Percentiles rank a stretch among this genome's conserved stretches.
Conservation (phyloP, 2,113 vertebrate species). For the Anhinga anhinga region DNA sequence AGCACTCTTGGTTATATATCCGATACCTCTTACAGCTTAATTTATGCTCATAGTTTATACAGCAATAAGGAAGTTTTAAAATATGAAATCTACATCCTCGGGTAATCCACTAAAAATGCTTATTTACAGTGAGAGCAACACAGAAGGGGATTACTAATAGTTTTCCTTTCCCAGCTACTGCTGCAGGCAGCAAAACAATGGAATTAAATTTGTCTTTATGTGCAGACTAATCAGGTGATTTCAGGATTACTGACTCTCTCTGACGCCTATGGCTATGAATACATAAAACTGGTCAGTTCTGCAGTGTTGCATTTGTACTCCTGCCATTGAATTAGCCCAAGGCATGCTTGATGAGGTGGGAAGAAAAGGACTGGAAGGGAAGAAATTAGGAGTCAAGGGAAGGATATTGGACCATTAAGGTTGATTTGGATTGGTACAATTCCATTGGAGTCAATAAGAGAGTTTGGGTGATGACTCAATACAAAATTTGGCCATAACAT, state of each 20-base stretch:
- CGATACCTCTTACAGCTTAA: not conserved
- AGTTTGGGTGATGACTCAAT: not conserved
- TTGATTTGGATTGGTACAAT: not conserved
- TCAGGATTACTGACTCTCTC: not conserved
- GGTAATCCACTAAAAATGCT: not conserved
- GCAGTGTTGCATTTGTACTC: not conserved
- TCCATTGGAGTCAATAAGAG: not conserved
- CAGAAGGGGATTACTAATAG: constrained; percentile 17
- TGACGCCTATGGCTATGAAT: not conserved
- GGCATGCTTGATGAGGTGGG: not conserved
- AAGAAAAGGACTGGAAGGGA: not conserved
- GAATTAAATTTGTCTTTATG: constrained; percentile 14
- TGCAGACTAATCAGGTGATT: not conserved
- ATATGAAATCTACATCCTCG: not conserved
- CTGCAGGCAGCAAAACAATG: constrained; percentile 32
- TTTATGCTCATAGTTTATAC: not conserved
- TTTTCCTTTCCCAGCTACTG: constrained; percentile 1
- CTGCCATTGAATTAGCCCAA: not conserved
- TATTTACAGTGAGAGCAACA: constrained; percentile 3
- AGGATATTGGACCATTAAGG: not conserved
- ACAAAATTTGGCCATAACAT: not conserved
- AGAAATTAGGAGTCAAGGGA: not conserved
- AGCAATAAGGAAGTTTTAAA: not conserved
- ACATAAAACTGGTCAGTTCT: not conserved
- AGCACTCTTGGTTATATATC: not conserved